Conservation (phyloP, 35 echinoderm and acorn worm genomes). For the Eucidaris tribuloides region DNA sequence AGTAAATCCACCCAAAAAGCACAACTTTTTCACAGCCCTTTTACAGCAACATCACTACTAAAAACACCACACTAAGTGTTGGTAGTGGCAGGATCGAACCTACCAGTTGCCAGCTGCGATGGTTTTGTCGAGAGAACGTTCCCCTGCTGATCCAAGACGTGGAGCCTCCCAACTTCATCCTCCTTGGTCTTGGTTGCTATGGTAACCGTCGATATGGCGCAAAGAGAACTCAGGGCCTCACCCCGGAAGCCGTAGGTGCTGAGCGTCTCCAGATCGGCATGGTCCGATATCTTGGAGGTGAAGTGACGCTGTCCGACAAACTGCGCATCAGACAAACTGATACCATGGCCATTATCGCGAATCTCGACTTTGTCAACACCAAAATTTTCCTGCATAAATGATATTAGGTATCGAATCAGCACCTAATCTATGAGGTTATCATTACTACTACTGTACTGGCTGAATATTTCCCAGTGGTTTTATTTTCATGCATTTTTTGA, state of each 20-base stretch:
- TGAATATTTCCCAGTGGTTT: no score
- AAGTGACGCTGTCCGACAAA: slow-evolving; percentile 78
- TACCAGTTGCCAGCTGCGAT: slow-evolving; percentile 77
- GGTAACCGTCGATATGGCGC: slow-evolving; percentile 83
- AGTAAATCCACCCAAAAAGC: no score
- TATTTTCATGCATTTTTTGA: no score
- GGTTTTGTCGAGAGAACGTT: slow-evolving; percentile 58
- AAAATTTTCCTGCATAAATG: slow-evolving; percentile 85
- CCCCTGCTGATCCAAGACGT: slow-evolving; percentile 71
- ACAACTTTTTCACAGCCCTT: no score
- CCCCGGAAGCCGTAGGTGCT: slow-evolving; percentile 86
- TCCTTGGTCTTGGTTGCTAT: slow-evolving; percentile 74
- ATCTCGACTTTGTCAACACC: slow-evolving; percentile 96
- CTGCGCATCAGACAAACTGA: slow-evolving; percentile 12
- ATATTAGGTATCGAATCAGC: no score
- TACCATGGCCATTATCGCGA: slow-evolving; percentile 81
- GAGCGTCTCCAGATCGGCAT: slow-evolving; percentile 49
- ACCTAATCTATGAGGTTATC: no score
- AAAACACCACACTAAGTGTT: no score
- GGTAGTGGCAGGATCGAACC: no score
- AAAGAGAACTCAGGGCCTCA: slow-evolving; percentile 89
- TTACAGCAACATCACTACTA: no score
- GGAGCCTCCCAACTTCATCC: slow-evolving; percentile 55
- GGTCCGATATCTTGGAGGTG: slow-evolving; percentile 72
- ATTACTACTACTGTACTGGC: no score